Evolutionary conservation across 2,113 vertebrate genomes (phyloP).

Genomic region (Macquaria australasica): DNA sequence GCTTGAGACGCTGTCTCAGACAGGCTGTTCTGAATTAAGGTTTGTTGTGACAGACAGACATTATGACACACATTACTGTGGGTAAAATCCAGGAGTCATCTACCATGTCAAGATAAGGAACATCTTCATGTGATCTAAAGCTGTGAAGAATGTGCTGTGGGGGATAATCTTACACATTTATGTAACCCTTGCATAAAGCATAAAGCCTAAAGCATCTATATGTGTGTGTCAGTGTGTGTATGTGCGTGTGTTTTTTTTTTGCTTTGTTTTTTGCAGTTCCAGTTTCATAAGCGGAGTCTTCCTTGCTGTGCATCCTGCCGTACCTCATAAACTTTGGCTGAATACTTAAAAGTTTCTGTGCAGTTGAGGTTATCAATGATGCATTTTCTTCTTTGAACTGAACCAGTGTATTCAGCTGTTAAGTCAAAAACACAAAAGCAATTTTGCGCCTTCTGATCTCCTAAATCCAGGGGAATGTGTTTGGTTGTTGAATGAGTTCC

Average conservation of each 20-base stretch:
- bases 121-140: background rate
- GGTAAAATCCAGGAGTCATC: background rate
- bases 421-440: background rate
- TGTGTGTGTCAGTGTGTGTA: background rate
- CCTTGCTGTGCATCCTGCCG: background rate
- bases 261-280: background rate
- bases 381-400: background rate
- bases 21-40: background rate
- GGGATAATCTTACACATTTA: slow-evolving; percentile 1
- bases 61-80: background rate
- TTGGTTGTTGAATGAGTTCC: background rate
- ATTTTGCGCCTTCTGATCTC: background rate
- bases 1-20: background rate
- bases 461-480: background rate
- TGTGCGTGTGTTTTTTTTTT: background rate
- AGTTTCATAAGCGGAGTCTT: background rate
- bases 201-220: background rate
- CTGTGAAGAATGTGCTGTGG: slow-evolving; percentile 39
- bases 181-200: background rate
- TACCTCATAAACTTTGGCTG: background rate
- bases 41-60: slow-evolving; percentile 15
- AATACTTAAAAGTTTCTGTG: background rate
- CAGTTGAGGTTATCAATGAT: background rate
- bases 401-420: background rate
- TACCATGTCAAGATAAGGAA: slow-evolving; percentile 1